Evolutionary conservation across 35 echinoderm and acorn worm species (phyloP).

Genomic region (Heliocidaris tuberculata): DNA sequence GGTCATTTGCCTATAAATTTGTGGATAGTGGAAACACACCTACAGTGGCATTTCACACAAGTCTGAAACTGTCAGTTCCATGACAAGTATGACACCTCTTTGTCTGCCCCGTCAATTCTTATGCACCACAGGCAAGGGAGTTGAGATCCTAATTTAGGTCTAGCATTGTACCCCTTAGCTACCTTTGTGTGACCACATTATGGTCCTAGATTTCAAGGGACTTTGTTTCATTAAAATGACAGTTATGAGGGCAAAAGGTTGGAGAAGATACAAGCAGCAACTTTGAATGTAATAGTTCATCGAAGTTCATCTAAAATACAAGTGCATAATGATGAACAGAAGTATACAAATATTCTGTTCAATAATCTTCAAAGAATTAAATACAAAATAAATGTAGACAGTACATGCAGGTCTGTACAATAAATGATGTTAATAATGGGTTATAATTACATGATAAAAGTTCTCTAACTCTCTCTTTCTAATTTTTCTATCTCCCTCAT

Average conservation of each 20-base stretch:
- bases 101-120: background rate
- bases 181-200: background rate
- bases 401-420: too few species aligned
- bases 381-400: too few species aligned
- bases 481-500: too few species aligned
- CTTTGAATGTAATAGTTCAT: background rate
- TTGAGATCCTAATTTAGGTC: background rate
- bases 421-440: too few species aligned
- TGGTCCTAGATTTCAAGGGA: background rate
- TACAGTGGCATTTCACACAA: background rate
- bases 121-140: background rate
- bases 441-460: too few species aligned
- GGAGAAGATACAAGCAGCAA: background rate
- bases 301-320: too few species aligned
- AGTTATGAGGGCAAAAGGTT: background rate
- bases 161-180: background rate
- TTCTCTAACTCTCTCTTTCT: too few species aligned
- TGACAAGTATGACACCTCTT: background rate
- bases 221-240: background rate
- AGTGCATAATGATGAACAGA: too few species aligned
- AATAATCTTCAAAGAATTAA: too few species aligned
- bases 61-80: background rate
- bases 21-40: background rate
- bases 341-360: too few species aligned
- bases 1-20: background rate